A percentile compares a stretch with the other conserved stretches of the same genome.
phyloP scores from a whole-genome alignment of 2,888 invertebrate genomes.

The Sinelater perroti region DNA sequence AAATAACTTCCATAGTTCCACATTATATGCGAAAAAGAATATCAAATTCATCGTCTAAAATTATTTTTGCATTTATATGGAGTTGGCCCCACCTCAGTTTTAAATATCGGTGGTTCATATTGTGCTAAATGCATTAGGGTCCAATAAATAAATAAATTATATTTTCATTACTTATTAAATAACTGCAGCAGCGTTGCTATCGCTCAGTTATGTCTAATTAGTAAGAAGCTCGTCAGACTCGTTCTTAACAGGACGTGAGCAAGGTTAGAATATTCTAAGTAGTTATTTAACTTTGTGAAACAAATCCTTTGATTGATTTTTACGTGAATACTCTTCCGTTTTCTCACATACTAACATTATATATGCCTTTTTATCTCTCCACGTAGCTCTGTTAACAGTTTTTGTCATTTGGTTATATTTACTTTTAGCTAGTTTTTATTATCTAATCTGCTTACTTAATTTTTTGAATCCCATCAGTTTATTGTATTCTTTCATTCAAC shows the following conservation, averaged over 20 bases:
- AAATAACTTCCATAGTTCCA: no score
- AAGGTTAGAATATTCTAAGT: background rate
- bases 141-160: background rate
- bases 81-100: slow-evolving; percentile 1
- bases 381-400: background rate
- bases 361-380: background rate
- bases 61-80: no score
- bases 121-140: slow-evolving; percentile 1
- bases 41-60: no score
- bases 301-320: slow-evolving; percentile 2
- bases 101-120: slow-evolving; percentile 6
- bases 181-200: background rate
- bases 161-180: background rate
- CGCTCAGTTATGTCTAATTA: background rate
- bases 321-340: slow-evolving; percentile 2
- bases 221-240: slow-evolving; percentile 1
- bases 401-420: slow-evolving; percentile 7
- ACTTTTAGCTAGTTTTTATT: no score
- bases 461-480: no score
- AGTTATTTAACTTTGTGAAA: slow-evolving; percentile 4
- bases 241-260: background rate
- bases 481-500: no score
- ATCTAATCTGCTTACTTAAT: no score
- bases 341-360: slow-evolving; percentile 1
- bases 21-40: no score